Conservation (phyloP, 2,113 vertebrate genomes). For the Crypturellus undulatus region DNA sequence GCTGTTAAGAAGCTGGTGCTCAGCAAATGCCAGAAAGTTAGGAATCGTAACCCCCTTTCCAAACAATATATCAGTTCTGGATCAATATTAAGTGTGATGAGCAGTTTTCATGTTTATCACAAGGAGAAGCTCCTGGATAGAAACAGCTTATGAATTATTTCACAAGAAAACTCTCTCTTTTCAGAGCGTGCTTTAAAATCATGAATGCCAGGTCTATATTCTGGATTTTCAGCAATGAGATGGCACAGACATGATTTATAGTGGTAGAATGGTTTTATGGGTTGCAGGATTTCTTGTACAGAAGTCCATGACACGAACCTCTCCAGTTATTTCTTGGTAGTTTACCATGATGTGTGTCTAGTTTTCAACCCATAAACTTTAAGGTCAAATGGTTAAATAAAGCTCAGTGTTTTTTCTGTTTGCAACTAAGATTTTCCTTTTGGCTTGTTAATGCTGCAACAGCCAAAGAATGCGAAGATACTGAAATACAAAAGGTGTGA, state of each 20-base stretch:
- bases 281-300: neutral
- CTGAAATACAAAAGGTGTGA: neutral
- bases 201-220: neutral
- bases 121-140: neutral
- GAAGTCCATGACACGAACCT: neutral
- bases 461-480: neutral
- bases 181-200: neutral
- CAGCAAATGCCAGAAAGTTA: accelerated
- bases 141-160: conserved; percentile 28
- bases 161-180: neutral
- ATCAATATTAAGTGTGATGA: neutral
- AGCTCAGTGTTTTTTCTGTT: neutral
- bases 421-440: neutral
- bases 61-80: neutral
- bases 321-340: neutral
- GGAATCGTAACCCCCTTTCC: neutral
- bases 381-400: neutral
- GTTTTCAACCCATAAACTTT: neutral
- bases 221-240: neutral
- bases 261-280: neutral
- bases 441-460: neutral
- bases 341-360: neutral
- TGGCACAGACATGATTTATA: neutral
- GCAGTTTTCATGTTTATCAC: neutral
- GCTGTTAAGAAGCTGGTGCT: neutral